These are phyloP conservation scores for Torymus tubicola DNA, from an alignment of 2,888 invertebrate species.

Conservation along the genomic window DNA sequence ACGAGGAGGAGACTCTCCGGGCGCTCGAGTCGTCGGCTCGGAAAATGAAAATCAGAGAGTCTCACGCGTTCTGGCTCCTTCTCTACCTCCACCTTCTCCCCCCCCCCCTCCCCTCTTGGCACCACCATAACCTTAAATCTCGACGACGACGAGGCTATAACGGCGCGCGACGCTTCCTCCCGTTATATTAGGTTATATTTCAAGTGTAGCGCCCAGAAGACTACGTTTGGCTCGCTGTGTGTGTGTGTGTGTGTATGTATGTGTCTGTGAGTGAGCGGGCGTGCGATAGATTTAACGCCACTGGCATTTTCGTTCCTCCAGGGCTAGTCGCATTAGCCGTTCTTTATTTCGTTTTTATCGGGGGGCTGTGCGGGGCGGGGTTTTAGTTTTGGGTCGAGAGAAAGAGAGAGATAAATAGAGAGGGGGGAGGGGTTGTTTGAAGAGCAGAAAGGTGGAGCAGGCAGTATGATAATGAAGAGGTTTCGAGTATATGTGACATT, in stretches of 20 bases:
- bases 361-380: too few species aligned
- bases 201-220: constrained; percentile 37
- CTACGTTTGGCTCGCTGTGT: not conserved
- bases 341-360: not conserved
- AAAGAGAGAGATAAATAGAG: too few species aligned
- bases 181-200: constrained; percentile 58
- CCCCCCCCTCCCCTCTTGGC: not conserved
- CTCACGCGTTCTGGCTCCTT: not conserved
- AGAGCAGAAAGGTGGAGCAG: too few species aligned
- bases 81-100: not conserved
- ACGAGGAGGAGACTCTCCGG: not conserved
- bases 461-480: too few species aligned
- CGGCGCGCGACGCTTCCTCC: constrained; percentile 16
- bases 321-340: constrained; percentile 8
- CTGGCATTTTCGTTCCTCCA: constrained; percentile 7
- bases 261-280: too few species aligned
- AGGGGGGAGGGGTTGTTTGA: too few species aligned
- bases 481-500: too few species aligned
- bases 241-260: too few species aligned
- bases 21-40: constrained; percentile 9
- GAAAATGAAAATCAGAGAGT: constrained; percentile 54
- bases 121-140: constrained; percentile 56
- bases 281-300: constrained; percentile 43
- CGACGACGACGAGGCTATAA: constrained; percentile 30
- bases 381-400: too few species aligned